Base-by-base conservation (phyloP, 2,888 invertebrate genomes). In the Drosophila quinaria region DNA sequence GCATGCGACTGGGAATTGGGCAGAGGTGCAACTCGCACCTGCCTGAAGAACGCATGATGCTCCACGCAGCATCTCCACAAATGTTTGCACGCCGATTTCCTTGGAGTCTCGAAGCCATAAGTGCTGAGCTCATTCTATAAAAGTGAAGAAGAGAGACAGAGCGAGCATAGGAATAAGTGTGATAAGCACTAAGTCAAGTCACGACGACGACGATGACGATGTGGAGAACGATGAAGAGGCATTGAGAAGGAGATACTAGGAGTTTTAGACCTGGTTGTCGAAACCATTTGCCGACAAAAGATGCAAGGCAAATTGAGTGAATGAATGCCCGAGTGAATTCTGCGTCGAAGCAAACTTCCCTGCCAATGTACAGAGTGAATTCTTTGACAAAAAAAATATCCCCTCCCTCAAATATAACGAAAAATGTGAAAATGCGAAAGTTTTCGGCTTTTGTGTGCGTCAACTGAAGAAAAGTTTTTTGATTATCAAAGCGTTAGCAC, bases 31-130 rank as follows among this genome's bases (percentile, higher is more conserved):
- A 96, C 95, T 92, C 97, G 96, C 91, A 97, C 97, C 87, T 97
- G 94, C 69, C 97, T 95, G 94, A 97, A 98, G 94, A 98, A 97
- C 39, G 97, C 96, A 93, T 98, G 98, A 92, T 98, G 98, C 92
- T 98, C 98, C 59, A 98, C 96, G 93, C 98, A 98, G 93, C 98
- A 98, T 85, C 97, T 96, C 98, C 98, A 98, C 81, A 99, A 94
- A 93, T 98, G 98, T 90, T 98, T 97, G 92, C 98, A 98, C 15
- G 98, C 98, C 25, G 97, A 95, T 87, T 97, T 96, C 64, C 97
- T 97, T 50, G 97, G 97, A 25, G 98, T 97, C 93, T 98, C 98
- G 93, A 98, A 98, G 6, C 98, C 98, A 93, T 98, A 98, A n/a
- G 98, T 98, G 91, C 97, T 97, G 81, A 98, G 97, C 89, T 98